These are phyloP conservation scores for Lepisosteus osseus DNA, from an alignment of 2,113 vertebrate genomes.

Conservation along the genomic window DNA sequence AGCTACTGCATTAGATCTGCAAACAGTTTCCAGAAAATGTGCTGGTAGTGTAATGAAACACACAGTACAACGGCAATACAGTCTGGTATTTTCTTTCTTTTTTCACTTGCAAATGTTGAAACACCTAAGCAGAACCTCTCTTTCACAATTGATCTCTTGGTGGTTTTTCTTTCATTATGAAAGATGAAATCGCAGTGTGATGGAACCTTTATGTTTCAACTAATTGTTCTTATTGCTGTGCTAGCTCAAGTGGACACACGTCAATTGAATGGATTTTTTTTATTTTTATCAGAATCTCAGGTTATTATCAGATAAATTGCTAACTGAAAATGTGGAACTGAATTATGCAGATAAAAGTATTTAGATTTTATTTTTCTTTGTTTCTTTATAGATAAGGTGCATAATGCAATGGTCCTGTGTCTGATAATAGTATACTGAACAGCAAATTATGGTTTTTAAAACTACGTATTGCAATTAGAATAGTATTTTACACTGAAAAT, in stretches of 20 bases:
- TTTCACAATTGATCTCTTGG: conserved; percentile 20
- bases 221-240: not conserved
- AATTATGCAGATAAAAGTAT: conserved; percentile 38
- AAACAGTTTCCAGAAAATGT: conserved; percentile 3
- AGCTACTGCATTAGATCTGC: not conserved
- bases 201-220: conserved; percentile 6
- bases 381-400: conserved; percentile 33
- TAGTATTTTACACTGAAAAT: conserved; percentile 37
- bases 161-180: conserved; percentile 10
- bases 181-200: conserved; percentile 13
- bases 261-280: not conserved
- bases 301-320: conserved; percentile 28
- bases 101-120: conserved; percentile 5
- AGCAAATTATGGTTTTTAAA: conserved; percentile 39
- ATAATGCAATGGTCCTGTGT: conserved; percentile 24
- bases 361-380: conserved; percentile 38
- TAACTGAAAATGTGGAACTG: conserved; percentile 19
- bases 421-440: conserved; percentile 19
- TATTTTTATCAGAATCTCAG: conserved; percentile 24
- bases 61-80: not conserved
- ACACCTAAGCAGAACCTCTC: conserved; percentile 18
- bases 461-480: conserved; percentile 39
- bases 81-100: conserved; percentile 6
- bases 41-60: conserved; percentile 5
- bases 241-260: not conserved